Base-by-base conservation (phyloP, 2,888 invertebrate species). In the Hemaris fuciformis region DNA sequence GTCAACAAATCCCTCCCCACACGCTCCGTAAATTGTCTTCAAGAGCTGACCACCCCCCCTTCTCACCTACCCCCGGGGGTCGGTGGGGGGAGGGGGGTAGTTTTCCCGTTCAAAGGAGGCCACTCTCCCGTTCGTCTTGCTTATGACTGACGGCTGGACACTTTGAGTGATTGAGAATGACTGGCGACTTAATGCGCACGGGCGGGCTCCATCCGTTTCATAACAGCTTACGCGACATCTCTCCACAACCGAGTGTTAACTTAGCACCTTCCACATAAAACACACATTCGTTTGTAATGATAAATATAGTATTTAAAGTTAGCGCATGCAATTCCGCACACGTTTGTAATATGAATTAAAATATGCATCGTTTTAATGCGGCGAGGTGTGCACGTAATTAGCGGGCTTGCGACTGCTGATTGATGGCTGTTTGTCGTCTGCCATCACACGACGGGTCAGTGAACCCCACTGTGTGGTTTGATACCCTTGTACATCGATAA, bases 121-220 rank as follows among this genome's bases (percentile, higher is more conserved):
- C 81, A 85, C 85, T 84, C 85, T 87, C 91, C 89, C 88, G 88
- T 90, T 87, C 88, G 90, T 89, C 90, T 91, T 91, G 89, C 90
- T 91, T 91, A 91, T 92, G 92, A 92, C 83, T 90, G 91, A 91
- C 90, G 87, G 87, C 85, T 78, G 87, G 91, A 91, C 91, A 91
- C 89, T 83, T 89, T 89, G 90, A 91, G 91, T 91, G 91, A 91
- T 91, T 90, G 91, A 91, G 91, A 91, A 88, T 91, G 91, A 91
- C 91, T 91, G 85, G 85, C 85, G 88, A 87, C 90, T 90, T 91
- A 91, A 91, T 91, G 90, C 89, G 88, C 88, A 82, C 83, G 80
- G 77, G 86, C 88, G 87, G 45, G 57, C 7, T 42, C 3, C 13
- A n/a, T 42, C 22, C 27, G 18, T 10, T 8, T 13, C 6, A 2